Base-by-base conservation (phyloP, 2,113 vertebrate species). In the Rissa tridactyla region DNA sequence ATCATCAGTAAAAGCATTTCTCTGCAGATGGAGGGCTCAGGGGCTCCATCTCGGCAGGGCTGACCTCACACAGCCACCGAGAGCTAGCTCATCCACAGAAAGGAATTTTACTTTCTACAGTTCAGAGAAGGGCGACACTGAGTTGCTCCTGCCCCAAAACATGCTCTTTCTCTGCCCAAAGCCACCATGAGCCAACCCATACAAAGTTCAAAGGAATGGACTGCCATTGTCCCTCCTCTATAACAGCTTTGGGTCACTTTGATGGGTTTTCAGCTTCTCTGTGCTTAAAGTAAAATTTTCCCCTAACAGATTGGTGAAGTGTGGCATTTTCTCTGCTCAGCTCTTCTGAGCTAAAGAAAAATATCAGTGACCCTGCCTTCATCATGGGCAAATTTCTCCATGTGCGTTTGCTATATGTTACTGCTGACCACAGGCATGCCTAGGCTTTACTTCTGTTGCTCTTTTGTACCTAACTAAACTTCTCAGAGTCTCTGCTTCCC, bases 21-120 rank as follows among this genome's bases (percentile, higher is more conserved):
- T 78, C 83, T 94, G 69, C 83, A 85, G 77, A 94, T 72, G 57
- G 81, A 96, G 81, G 55, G 65, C 93, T 81, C 86, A 26, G 81
- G 60, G n/a, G 83, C 69, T 84, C 26, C 2, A 27, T 78, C 65
- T 86, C 40, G 1, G 89, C 91, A 95, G 49, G 65, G 38, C 61
- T 68, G 61, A 90, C 65, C 83, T 86, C 46, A 12, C 79, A 54
- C 40, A 85, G 78, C 42, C 60, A 44, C 29, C 34, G 44, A 80
- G 76, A 73, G 40, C 14, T 52, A 34, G 58, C 36, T 91, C 42
- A 82, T 61, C 40, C 69, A 69, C 52, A 92, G 57, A 91, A 87
- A 64, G 7, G 3, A 23, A 52, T 86, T 60, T 82, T 42, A 38
- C 27, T 68, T 65, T 21, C 61, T 71, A 3, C 8, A 61, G 6